Base-by-base conservation (phyloP, 2,113 vertebrate genomes). In the Phyllostomus discolor region DNA sequence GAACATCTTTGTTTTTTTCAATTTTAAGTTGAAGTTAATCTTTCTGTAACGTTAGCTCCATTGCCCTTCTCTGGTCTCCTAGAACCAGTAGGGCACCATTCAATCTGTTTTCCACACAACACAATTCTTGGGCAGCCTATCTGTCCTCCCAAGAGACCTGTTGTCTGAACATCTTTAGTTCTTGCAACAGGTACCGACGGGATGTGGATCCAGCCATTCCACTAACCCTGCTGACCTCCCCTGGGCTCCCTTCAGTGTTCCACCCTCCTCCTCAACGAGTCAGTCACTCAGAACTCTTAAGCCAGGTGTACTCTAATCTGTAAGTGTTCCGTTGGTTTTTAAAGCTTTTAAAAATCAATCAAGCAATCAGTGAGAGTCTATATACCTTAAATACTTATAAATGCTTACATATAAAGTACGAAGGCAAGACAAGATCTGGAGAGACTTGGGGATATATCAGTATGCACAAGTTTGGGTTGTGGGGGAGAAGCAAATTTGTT, bases 301-400 rank as follows among this genome's bases (percentile, higher is more conserved):
- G 38, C 79, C 92, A 96, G 94, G 95, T 96, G 90, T 94, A 41
- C 4, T 52, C 72, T 85, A 93, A 92, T 87, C 82, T 93, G 90
- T 88, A 96, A 92, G 93, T 97, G 94, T 89, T 79, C 48, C 72
- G 91, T 80, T 97, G 88, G 70, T 91, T 95, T 98, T 96, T 95
- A 86, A 88, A 96, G 86, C 88, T 93, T 94, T 96, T 75, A 78
- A 90, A 96, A 95, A 87, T 81, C 93, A 96, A 95, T 94, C 96
- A 97, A 96, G 92, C 72, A 96, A 97, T 97, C 96, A 97, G 88
- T 90, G 90, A 91, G 96, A 96, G 67, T 97, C 95, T 92, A 95
- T 92, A 88, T 88, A 62, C 46, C 38, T 95, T 97, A 95, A 97
- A 87, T 92, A 75, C 90, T 95, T 95, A 94, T 91, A 91, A 91